Conservation (phyloP, 2,797 vertebrate genomes). For the Cirrhinus molitorella region DNA sequence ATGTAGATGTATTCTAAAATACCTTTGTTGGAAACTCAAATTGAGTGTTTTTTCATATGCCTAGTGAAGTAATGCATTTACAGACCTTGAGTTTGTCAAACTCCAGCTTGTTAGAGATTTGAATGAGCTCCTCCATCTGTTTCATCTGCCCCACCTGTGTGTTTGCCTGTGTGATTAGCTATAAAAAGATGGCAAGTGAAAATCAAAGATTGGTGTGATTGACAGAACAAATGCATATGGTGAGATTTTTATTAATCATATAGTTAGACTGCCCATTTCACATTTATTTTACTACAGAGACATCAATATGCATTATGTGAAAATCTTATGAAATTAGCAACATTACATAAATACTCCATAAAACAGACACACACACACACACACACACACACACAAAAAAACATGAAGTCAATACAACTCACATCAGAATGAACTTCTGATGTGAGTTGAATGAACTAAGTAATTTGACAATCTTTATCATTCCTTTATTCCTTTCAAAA, state of each 20-base stretch:
- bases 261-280: neutral
- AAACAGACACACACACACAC: too few relatives aligned
- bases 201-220: neutral
- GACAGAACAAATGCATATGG: neutral
- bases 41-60: neutral
- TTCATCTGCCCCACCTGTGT: slow-evolving; percentile 83
- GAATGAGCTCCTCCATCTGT: slow-evolving; percentile 82
- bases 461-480: neutral
- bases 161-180: slow-evolving; percentile 83
- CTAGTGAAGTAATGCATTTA: neutral
- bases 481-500: neutral
- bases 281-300: neutral
- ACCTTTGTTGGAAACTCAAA: neutral
- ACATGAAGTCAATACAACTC: too few relatives aligned
- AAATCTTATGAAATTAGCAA: neutral
- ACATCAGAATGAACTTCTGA: too few relatives aligned
- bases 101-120: slow-evolving; percentile 77
- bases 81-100: slow-evolving; percentile 83
- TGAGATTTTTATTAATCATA: neutral
- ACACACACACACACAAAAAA: too few relatives aligned
- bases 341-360: neutral
- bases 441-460: too few relatives aligned
- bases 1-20: neutral
- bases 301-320: neutral
- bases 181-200: slow-evolving; percentile 20